Base-by-base conservation (phyloP, 2,797 vertebrate species). In the Pangasius larnaudii region DNA sequence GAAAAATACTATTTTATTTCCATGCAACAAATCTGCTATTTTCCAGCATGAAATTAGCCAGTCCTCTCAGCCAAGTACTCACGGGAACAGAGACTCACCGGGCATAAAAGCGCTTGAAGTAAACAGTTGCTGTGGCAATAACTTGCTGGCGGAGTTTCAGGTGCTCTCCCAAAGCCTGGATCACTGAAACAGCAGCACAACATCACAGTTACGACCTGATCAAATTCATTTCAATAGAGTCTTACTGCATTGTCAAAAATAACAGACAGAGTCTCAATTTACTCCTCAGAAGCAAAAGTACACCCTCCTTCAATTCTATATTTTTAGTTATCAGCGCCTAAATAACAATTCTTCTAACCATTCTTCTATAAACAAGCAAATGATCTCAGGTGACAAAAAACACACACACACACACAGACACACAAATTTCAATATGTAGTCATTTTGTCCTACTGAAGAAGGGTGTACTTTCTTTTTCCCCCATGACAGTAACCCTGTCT, bases 81-180 rank as follows among this genome's bases (percentile, higher is more conserved):
- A 8, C 16, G 1, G 30, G 24, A 79, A 33, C 33, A 0, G 39
- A 53, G 0, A 6, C 94, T 94, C 94, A 99, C 99, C 99, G 97
- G 93, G 98, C 98, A 95, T 99, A 99, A 95, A 99, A 99, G 90
- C 98, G 98, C 95, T 99, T 99, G 94, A 99, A 99, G 95, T 99
- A 99, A 89, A 99, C 98, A 8, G 99, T 99, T 91, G 99, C 99
- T 58, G 99, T 99, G 80, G 99, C 99, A 93, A 99, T 99, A 94
- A 99, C 99, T 96, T 99, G 99, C 94, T 99, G 98, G 94, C 99
- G 96, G 95, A 99, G 96, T 95, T 99, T 99, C 96, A 99, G 96
- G 92, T 99, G 99, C 95, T 99, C 99, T 90, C 99, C 99, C 94
- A 99, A 95, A 92, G 99, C 98, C 94, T 99, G 99, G 91, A 99